Percentiles rank a stretch among this genome's conserved stretches.
phyloP scores from a whole-genome alignment of 2,888 invertebrate species.

The Dicranocentrus wangi region DNA sequence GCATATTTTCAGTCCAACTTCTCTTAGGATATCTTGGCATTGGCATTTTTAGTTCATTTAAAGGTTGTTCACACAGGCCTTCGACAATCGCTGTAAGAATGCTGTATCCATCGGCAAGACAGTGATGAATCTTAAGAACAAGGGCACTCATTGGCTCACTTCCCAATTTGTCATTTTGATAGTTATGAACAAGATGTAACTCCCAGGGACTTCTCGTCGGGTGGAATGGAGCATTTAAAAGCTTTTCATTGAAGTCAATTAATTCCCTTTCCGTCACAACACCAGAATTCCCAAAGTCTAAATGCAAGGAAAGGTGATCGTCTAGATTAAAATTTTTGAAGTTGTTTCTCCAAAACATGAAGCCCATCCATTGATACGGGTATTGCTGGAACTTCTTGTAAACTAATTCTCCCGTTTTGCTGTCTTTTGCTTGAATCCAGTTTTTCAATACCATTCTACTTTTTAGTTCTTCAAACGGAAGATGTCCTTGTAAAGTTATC shows the following conservation, averaged over 20 bases:
- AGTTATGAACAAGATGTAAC: constrained; percentile 14
- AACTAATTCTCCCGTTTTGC: neutral
- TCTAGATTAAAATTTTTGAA: neutral
- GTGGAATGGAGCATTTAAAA: neutral
- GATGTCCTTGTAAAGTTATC: neutral
- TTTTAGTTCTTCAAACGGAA: neutral
- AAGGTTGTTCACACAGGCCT: neutral
- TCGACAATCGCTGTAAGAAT: constrained; percentile 6
- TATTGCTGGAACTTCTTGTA: constrained; percentile 22
- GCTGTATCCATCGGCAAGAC: constrained; percentile 26
- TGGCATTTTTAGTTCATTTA: neutral
- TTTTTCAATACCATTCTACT: constrained; percentile 3
- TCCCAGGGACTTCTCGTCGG: constrained; percentile 26
- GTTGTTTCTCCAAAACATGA: constrained; percentile 36
- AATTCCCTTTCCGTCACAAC: constrained; percentile 2
- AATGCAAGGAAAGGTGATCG: constrained; percentile 17
- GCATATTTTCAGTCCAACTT: neutral
- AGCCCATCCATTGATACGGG: constrained; percentile 35
- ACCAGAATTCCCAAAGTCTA: neutral
- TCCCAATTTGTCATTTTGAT: neutral
- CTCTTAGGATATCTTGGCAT: neutral
- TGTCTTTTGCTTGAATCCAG: constrained; percentile 24
- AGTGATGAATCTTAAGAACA: constrained; percentile 30
- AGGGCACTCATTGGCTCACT: neutral
- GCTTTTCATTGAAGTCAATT: neutral